These are phyloP conservation scores for Chanos chanos DNA, from an alignment of 2,797 vertebrate species.

Conservation along the genomic window DNA sequence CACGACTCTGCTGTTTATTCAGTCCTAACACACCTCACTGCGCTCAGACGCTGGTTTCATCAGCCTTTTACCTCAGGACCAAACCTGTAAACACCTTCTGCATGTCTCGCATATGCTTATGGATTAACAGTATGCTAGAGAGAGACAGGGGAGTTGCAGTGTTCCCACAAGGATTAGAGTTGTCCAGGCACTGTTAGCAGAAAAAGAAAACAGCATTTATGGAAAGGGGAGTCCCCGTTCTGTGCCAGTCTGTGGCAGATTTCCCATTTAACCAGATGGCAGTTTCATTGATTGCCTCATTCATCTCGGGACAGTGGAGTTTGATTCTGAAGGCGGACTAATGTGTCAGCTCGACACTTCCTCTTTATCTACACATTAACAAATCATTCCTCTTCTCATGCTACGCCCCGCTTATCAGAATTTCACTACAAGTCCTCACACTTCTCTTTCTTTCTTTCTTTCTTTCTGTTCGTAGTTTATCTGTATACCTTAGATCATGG, in stretches of 20 bases:
- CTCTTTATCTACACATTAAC: not conserved
- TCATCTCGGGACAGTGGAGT: constrained; percentile 27
- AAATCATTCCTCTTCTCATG: not conserved
- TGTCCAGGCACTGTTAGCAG: constrained; percentile 13
- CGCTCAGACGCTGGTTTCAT: too few species aligned
- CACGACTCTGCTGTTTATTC: too few species aligned
- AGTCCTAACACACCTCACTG: too few species aligned
- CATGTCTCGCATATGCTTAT: too few species aligned
- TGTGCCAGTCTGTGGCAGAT: constrained; percentile 13
- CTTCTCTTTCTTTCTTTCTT: not conserved
- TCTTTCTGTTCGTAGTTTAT: too few species aligned
- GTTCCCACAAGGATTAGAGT: not conserved
- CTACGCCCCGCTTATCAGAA: too few species aligned
- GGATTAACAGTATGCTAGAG: too few species aligned
- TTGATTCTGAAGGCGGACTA: constrained; percentile 2
- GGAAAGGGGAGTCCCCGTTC: constrained; percentile 23
- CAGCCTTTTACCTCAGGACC: too few species aligned
- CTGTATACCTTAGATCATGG: too few species aligned
- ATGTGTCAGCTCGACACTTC: constrained; percentile 6
- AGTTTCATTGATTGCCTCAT: constrained; percentile 34
- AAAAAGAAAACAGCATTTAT: not conserved
- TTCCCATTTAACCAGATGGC: constrained; percentile 32
- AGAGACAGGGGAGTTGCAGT: constrained; percentile 13
- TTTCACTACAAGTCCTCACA: constrained; percentile 4
- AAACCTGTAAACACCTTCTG: too few species aligned